Percentiles rank a stretch among this genome's conserved stretches.
These are phyloP conservation scores for Triplophysa yarkandensis DNA, from an alignment of 2,797 vertebrate species.

Conservation along the genomic window DNA sequence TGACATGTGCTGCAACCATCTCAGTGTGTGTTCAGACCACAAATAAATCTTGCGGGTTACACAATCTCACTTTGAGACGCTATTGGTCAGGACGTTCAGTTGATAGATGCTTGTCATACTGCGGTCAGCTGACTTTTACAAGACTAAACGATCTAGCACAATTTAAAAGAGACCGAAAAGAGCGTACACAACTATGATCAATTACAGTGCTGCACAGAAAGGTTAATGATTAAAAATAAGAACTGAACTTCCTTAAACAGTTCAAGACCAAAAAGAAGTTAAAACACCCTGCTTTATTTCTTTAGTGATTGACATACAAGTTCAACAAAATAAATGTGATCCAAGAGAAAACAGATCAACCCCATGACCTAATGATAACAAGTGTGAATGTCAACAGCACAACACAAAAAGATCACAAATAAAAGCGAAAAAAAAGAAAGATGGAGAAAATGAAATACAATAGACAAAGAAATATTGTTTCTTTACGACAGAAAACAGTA, in stretches of 20 bases:
- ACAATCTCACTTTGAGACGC: neutral
- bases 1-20: neutral
- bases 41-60: neutral
- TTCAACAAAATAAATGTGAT: neutral
- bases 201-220: neutral
- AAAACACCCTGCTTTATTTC: neutral
- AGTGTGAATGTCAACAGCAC: no score
- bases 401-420: no score
- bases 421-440: no score
- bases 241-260: neutral
- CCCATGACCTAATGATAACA: neutral
- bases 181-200: neutral
- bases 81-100: neutral
- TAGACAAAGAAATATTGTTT: no score
- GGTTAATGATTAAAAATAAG: neutral
- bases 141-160: constrained; percentile 1
- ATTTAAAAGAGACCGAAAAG: neutral
- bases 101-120: constrained; percentile 22
- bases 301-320: neutral
- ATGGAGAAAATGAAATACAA: no score
- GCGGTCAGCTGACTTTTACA: constrained; percentile 35
- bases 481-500: no score
- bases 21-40: constrained; percentile 15
- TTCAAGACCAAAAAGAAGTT: neutral
- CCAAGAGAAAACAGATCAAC: neutral